Percentiles rank a stretch among this genome's conserved stretches.
phyloP scores from a whole-genome alignment of 2,888 invertebrate species.

The Alsophila aescularia region DNA sequence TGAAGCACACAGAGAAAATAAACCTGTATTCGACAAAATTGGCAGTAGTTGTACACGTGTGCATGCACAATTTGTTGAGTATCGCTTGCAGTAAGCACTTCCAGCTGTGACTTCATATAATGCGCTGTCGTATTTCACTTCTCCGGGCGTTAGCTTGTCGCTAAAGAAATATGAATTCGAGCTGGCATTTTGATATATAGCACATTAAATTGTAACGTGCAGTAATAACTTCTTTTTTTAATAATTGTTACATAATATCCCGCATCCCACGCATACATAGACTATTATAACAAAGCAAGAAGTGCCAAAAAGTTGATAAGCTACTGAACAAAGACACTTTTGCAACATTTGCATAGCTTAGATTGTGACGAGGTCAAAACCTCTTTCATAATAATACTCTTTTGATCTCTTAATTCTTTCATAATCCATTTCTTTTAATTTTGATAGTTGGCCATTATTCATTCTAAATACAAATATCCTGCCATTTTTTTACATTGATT shows the following conservation, averaged over 20 bases:
- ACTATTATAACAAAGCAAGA: constrained; percentile 6
- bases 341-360: too few relatives aligned
- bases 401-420: too few relatives aligned
- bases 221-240: background rate
- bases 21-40: constrained; percentile 49
- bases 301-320: too few relatives aligned
- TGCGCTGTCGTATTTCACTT: constrained; percentile 17
- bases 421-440: too few relatives aligned
- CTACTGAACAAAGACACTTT: too few relatives aligned
- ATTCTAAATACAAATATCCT: too few relatives aligned
- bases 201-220: background rate
- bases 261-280: constrained; percentile 1
- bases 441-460: too few relatives aligned
- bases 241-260: background rate
- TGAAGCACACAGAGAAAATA: constrained; percentile 58
- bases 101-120: constrained; percentile 24
- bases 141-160: constrained; percentile 6
- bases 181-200: background rate
- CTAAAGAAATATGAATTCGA: background rate
- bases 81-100: constrained; percentile 11
- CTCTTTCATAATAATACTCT: too few relatives aligned
- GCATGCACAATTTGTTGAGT: constrained; percentile 6
- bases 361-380: too few relatives aligned
- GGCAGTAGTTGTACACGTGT: constrained; percentile 18
- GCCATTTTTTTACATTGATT: too few relatives aligned